Base-by-base conservation (phyloP, 2,797 vertebrate genomes). In the Tenualosa thibaudeaui region DNA sequence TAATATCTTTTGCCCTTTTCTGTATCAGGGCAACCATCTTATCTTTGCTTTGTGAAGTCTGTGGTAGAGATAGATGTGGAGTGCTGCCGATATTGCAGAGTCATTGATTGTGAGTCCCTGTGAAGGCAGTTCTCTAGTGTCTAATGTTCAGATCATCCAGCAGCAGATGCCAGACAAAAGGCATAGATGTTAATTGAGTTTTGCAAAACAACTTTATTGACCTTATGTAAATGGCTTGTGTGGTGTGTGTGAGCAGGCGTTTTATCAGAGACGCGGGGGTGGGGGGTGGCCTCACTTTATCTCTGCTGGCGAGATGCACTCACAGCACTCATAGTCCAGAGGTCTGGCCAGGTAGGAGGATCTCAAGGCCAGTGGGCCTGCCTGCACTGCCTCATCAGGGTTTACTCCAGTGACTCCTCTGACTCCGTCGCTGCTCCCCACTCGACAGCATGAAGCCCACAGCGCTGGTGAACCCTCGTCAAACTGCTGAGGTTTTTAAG, bases 301-400 rank as follows among this genome's bases (percentile, higher is more conserved):
- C 68, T 75, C 68, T 3, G 15, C 13, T 19, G 68, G 31, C 19
- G 68, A 75, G 46, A 46, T 46, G 46, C 46, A 46, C 46, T 46
- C 4, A 46, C 46, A 46, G 46, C 46, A 46, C 46, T 46, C 4
- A 46, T 3, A 46, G 68, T 75, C 68, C 68, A 75, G 68, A 75
- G 68, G 68, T 75, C 68, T 75, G 68, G 37, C 5, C 68, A 75
- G 68, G 31, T 75, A 75, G 68, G 68, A 71, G 65, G 31, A 40
- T 75, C 31, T 75, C 31, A 17, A 5, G 68, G 68, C 68, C 13
- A 75, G 12, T 75, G 68, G 68, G 68, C 68, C 68, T 40, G 68
- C 37, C 31, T 17, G 31, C 46, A 5, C 68, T 75, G 3, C 37
- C 31, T 75, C 68, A 17, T 7, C 68, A 46, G 46, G 46, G 12